Evolutionary conservation across 2,113 vertebrate genomes (phyloP), one percentile per base, ranked within the genome.

Genomic region (Chamaetylas fuelleborni): DNA sequence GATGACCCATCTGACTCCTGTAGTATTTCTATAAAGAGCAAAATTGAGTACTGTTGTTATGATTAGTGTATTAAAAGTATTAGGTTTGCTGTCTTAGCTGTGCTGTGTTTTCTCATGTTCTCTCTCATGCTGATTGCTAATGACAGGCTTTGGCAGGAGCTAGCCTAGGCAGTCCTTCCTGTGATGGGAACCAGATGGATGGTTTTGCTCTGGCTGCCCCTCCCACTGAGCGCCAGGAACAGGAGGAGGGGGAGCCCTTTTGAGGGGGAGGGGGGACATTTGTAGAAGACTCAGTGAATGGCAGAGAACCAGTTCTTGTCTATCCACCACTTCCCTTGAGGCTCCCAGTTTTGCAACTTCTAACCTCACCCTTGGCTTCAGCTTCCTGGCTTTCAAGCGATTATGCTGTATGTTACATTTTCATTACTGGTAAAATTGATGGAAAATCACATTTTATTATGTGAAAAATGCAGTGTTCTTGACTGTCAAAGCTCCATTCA

Each of bases 391-490:
- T 96, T 94, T 94, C 79, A 64, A 19, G 61, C 1, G 6, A 67
- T 81, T 88, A 86, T 94, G 79, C 67, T 86, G 51, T 60, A 24
- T 40, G 76, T 79, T 78, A 88, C 76, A 15, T 93, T 94, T 96
- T 93, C 74, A 90, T 90, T 95, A 77, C 62, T 82, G 64, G 67
- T 92, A 86, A 78, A 96, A 90, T 53, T 94, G 94, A 71, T 78
- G 88, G 94, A 95, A 97, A 97, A 96, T 96, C 90, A 92, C 92
- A 83, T 96, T 97, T 94, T 95, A 90, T 95, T 93, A 86, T 94
- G 85, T 95, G 92, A 86, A 95, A 96, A 95, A 95, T 86, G 88
- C 76, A 78, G 76, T 92, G 81, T 92, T 96, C 72, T 92, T 78
- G 82, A 92, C 85, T 96, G 91, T 96, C 95, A 96, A 74, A 95